These are phyloP conservation scores for Euleptes europaea DNA, from an alignment of 2,113 vertebrate species.

Conservation along the genomic window DNA sequence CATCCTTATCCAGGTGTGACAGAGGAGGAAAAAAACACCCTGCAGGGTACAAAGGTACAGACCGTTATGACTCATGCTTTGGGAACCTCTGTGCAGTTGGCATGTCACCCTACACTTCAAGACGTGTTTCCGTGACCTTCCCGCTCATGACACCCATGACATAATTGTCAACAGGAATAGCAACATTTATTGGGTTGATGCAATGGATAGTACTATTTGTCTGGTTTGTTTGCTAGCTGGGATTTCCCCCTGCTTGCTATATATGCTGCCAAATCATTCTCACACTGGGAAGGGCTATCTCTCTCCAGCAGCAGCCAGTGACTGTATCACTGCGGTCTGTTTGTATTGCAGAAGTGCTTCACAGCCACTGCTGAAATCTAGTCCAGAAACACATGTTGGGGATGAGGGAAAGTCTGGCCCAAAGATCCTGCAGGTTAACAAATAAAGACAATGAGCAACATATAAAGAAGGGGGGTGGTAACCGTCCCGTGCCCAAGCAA, in stretches of 20 bases:
- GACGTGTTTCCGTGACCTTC: background rate
- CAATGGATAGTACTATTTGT: background rate
- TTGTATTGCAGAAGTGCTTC: background rate
- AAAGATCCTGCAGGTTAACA: background rate
- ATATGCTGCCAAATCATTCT: background rate
- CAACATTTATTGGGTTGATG: constrained; percentile 4
- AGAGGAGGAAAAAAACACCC: background rate
- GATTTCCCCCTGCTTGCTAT: background rate
- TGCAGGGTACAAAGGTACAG: background rate
- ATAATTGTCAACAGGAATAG: background rate
- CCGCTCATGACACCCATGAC: background rate
- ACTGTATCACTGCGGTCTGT: background rate
- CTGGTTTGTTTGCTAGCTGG: constrained; percentile 8
- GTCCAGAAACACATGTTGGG: background rate
- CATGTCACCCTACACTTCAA: background rate
- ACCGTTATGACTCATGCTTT: background rate
- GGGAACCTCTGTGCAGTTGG: background rate
- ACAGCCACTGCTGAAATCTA: background rate
- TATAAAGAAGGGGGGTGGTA: background rate
- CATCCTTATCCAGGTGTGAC: background rate
- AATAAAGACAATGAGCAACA: background rate
- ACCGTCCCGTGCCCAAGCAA: background rate
- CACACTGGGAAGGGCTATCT: background rate
- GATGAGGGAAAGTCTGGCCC: background rate
- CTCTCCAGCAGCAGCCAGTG: background rate